These are phyloP conservation scores for Echeneis naucrates DNA, from an alignment of 2,797 vertebrate species.

Conservation along the genomic window DNA sequence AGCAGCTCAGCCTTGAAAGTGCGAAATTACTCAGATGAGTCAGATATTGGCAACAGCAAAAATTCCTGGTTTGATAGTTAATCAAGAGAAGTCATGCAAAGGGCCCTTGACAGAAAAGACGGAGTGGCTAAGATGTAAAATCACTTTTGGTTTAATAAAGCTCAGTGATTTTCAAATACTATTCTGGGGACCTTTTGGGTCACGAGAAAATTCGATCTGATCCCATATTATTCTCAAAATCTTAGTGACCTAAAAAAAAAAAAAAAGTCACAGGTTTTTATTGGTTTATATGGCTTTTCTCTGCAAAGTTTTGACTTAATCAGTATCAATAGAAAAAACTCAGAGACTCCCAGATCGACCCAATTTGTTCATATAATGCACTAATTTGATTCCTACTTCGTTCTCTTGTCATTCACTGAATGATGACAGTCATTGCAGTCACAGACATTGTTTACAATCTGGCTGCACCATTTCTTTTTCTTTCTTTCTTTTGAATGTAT, in stretches of 20 bases:
- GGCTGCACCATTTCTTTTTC: slow-evolving; percentile 22
- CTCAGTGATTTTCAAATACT: slow-evolving; percentile 4
- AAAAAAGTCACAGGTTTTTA: neutral
- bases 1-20: slow-evolving; percentile 4
- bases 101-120: neutral
- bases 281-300: neutral
- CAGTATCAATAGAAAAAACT: neutral
- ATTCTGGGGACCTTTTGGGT: slow-evolving; percentile 2
- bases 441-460: slow-evolving; percentile 9
- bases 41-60: slow-evolving; percentile 16
- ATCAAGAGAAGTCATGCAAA: slow-evolving; percentile 28
- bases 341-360: neutral
- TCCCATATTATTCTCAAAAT: slow-evolving; percentile 8
- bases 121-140: slow-evolving; percentile 11
- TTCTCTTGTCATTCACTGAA: slow-evolving; percentile 19
- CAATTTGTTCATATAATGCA: neutral
- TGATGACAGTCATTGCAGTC: slow-evolving; percentile 25
- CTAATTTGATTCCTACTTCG: slow-evolving; percentile 14
- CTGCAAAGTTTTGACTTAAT: neutral
- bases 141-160: slow-evolving; percentile 15
- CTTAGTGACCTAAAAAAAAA: neutral
- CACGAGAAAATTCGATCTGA: slow-evolving; percentile 10
- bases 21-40: slow-evolving; percentile 17
- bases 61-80: slow-evolving; percentile 23
- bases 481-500: slow-evolving; percentile 33